Evolutionary conservation across 2,888 invertebrate species (phyloP), one percentile per base, ranked within the genome.

Genomic region (Merodon equestris): DNA sequence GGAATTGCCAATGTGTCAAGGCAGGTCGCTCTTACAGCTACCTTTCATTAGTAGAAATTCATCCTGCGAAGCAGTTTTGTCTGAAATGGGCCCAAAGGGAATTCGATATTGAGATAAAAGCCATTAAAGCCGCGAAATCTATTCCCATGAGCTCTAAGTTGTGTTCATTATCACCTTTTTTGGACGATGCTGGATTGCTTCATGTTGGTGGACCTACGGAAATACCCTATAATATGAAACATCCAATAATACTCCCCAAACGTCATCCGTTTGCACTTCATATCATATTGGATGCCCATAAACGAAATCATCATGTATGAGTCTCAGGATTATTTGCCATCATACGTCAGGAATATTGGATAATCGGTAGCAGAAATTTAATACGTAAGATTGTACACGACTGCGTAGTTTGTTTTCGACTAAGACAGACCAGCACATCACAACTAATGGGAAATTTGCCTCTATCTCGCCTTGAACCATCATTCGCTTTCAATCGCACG

Each of bases 151-250:
- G n/a, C n/a, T n/a, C n/a, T n/a, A n/a, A n/a, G n/a, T n/a, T n/a
- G n/a, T n/a, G n/a, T n/a, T n/a, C n/a, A n/a, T n/a, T n/a, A n/a
- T n/a, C n/a, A n/a, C n/a, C 27, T 45, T 68, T 51, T n/a, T 34
- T 51, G 51, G 34, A 68, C 14, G 67, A 15, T 50, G 67, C 48
- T 47, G 68, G n/a, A 58, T 68, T 7, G 44, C n/a, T n/a, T n/a
- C n/a, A n/a, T n/a, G n/a, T n/a, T n/a, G n/a, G n/a, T n/a, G n/a
- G n/a, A n/a, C n/a, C n/a, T n/a, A n/a, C n/a, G n/a, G 56, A 15
- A 50, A 51, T n/a, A 12, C 58, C 15, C 36, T 51, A n/a, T 38
- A 51, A 13, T 48, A 61, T 19, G 64, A 14, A 14, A 27, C 42
- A 44, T 27, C 67, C 54, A n/a, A 40, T 64, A 9, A 64, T 64